Percentiles rank a stretch among this genome's conserved stretches.
phyloP scores from a whole-genome alignment of 2,888 invertebrate genomes.

The Herminia tarsipennalis region DNA sequence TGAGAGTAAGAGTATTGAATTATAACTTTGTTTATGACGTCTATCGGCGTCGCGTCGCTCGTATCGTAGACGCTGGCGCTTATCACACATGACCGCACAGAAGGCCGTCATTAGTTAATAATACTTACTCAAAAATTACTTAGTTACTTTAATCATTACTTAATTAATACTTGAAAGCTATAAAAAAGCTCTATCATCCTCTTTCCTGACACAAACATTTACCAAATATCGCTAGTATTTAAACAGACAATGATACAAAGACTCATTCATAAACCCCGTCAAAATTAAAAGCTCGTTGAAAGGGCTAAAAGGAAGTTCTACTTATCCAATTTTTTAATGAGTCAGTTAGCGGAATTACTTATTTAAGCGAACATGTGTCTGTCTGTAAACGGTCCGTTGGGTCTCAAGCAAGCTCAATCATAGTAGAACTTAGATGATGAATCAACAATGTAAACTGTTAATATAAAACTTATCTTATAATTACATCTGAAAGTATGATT shows the following conservation, averaged over 20 bases:
- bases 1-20: too few species aligned
- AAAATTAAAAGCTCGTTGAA: constrained; percentile 23
- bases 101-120: constrained; percentile 34
- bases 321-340: constrained; percentile 42
- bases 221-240: not conserved
- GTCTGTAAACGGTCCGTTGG: constrained; percentile 17
- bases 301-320: constrained; percentile 41
- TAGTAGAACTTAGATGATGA: constrained; percentile 23
- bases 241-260: constrained; percentile 5
- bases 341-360: constrained; percentile 39
- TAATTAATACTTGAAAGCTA: too few species aligned
- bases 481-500: constrained; percentile 59
- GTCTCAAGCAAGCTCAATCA: constrained; percentile 33
- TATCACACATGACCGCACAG: constrained; percentile 54
- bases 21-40: constrained; percentile 57
- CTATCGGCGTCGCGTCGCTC: constrained; percentile 30
- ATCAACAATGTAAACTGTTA: constrained; percentile 33
- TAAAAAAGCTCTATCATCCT: too few species aligned
- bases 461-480: constrained; percentile 48
- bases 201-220: not conserved
- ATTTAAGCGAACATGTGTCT: constrained; percentile 42
- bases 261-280: constrained; percentile 12
- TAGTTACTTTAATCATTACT: too few species aligned
- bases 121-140: too few species aligned
- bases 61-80: constrained; percentile 32